phyloP scores from a whole-genome alignment of 2,113 vertebrate species.

The Echinops telfairi region DNA sequence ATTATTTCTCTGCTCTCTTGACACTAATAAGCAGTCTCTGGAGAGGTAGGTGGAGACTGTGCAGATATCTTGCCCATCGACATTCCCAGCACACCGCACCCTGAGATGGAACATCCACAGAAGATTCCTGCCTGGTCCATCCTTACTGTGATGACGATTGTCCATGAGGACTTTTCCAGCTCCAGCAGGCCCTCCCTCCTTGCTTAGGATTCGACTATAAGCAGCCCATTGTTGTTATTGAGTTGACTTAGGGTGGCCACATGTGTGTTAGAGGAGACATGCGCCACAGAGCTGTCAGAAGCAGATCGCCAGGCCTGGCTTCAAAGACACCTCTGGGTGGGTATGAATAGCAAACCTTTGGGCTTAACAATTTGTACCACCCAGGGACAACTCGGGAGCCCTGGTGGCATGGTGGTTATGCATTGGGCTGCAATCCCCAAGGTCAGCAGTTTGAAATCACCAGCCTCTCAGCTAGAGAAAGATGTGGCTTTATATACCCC shows the following conservation, averaged over 20 bases:
- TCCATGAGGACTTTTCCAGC: neutral
- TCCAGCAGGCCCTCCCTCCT: neutral
- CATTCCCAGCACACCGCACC: neutral
- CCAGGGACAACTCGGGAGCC: neutral
- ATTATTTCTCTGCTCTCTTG: neutral
- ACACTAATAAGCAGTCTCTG: slow-evolving; percentile 24
- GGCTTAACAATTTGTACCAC: neutral
- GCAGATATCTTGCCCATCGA: neutral
- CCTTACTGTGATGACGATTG: neutral
- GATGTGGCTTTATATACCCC: too few species aligned
- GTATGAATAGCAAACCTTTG: neutral
- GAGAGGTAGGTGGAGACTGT: neutral
- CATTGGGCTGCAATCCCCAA: too few species aligned
- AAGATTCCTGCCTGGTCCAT: neutral
- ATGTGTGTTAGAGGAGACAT: neutral
- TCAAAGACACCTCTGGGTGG: neutral
- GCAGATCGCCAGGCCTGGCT: neutral
- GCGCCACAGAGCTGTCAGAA: neutral
- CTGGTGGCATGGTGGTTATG: too few species aligned
- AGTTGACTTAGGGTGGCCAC: neutral
- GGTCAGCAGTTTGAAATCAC: too few species aligned
- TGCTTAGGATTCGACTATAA: neutral
- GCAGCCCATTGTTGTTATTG: neutral
- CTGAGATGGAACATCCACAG: neutral
- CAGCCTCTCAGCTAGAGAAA: too few species aligned